Evolutionary conservation across 2,888 invertebrate genomes (phyloP).

Genomic region (Hedychridium roseum): DNA sequence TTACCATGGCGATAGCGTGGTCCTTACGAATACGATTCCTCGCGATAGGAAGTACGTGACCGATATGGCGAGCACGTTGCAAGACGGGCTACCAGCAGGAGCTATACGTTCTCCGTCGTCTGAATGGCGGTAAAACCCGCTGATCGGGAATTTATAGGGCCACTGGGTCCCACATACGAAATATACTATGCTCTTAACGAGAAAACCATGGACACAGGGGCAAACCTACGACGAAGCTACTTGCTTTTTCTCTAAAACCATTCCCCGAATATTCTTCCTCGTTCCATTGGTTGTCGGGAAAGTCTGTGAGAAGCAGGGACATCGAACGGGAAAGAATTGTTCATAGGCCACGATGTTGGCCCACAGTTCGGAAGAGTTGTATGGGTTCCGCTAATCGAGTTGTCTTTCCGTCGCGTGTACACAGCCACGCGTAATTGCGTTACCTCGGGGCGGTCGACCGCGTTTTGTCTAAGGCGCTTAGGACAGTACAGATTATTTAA

Average conservation of each 20-base stretch:
- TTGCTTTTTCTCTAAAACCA: too few relatives aligned
- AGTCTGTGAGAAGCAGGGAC: too few relatives aligned
- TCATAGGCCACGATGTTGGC: too few relatives aligned
- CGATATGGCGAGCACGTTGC: conserved; percentile 29
- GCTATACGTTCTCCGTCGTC: background rate
- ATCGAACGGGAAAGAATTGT: too few relatives aligned
- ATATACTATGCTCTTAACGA: too few relatives aligned
- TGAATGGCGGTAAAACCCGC: conserved; percentile 14
- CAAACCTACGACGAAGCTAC: too few relatives aligned
- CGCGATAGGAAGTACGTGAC: conserved; percentile 31
- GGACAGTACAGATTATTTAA: too few relatives aligned
- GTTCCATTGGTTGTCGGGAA: too few relatives aligned
- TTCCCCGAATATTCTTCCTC: too few relatives aligned
- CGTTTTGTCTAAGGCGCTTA: too few relatives aligned
- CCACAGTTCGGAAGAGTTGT: conserved; percentile 24
- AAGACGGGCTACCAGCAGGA: background rate
- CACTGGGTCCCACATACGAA: too few relatives aligned
- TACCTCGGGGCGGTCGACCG: conserved; percentile 25
- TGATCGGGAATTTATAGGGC: conserved; percentile 26
- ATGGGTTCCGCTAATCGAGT: conserved; percentile 39
- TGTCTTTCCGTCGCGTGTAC: conserved; percentile 29
- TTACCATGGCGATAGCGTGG: conserved; percentile 32
- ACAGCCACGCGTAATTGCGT: conserved; percentile 30
- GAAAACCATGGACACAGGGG: too few relatives aligned
- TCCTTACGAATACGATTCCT: conserved; percentile 29